Evolutionary conservation across 1,140 invertebrate species (phyloP).

Genomic region (Pachypeltis micranthus): DNA sequence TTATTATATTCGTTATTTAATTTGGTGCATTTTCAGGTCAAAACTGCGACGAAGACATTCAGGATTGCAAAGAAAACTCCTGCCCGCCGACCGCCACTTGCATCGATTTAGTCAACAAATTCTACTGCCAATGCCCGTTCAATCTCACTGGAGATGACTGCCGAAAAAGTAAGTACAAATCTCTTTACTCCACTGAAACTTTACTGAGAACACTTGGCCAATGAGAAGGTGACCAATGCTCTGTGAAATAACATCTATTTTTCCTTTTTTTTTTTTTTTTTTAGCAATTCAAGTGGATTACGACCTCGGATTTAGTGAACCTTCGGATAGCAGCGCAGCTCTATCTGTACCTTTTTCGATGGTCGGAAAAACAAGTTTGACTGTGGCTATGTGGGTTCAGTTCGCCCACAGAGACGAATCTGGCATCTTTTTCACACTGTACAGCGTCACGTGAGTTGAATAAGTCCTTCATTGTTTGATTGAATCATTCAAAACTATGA

Average conservation of each 20-base stretch:
- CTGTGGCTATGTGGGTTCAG: constrained; percentile 90
- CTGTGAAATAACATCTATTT: no score
- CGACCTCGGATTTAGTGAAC: constrained; percentile 87
- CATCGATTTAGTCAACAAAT: constrained; percentile 82
- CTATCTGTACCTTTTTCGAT: constrained; percentile 76
- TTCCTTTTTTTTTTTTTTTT: constrained; percentile 33
- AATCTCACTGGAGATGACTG: constrained; percentile 93
- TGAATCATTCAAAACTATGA: background rate
- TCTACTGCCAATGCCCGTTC: constrained; percentile 92
- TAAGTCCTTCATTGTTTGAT: background rate
- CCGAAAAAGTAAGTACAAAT: constrained; percentile 64
- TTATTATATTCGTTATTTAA: no score
- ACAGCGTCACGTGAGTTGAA: constrained; percentile 67
- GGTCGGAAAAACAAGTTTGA: constrained; percentile 64
- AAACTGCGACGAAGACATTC: constrained; percentile 85
- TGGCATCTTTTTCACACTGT: constrained; percentile 88
- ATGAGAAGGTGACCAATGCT: background rate
- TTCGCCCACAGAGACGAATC: constrained; percentile 79
- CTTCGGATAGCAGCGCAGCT: constrained; percentile 71
- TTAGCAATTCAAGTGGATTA: constrained; percentile 88
- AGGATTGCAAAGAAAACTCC: constrained; percentile 85
- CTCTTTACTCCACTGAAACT: background rate
- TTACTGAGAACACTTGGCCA: background rate
- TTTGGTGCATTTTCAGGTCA: no score
- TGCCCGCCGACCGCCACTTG: constrained; percentile 89